Percentiles rank a stretch among this genome's conserved stretches.
phyloP scores from a whole-genome alignment of 2,888 invertebrate genomes.

The Coenonympha arcania region DNA sequence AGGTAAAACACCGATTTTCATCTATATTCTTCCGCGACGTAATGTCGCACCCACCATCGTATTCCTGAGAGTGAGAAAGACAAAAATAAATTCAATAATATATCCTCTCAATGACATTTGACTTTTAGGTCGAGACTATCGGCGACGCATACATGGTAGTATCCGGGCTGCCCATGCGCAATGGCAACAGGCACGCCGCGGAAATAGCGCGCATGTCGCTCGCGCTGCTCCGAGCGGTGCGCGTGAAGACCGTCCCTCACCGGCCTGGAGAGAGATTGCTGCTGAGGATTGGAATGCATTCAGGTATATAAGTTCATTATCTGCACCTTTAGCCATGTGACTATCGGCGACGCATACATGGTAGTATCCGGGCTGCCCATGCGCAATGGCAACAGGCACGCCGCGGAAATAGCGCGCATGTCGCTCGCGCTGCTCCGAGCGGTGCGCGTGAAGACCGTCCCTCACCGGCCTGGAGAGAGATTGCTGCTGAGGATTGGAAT shows the following conservation, averaged over 20 bases:
- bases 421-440: conserved; percentile 88
- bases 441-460: conserved; percentile 90
- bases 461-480: conserved; percentile 90
- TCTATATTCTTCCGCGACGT: no score
- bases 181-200: conserved; percentile 91
- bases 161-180: conserved; percentile 92
- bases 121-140: no score
- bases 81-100: no score
- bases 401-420: conserved; percentile 94
- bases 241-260: conserved; percentile 92
- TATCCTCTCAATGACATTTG: no score
- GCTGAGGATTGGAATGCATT: conserved; percentile 94
- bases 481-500: conserved; percentile 94
- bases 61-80: no score
- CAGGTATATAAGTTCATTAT: conserved; percentile 64
- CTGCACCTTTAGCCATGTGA: no score
- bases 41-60: no score
- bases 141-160: conserved; percentile 91
- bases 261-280: conserved; percentile 89
- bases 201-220: conserved; percentile 96
- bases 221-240: conserved; percentile 87
- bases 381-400: conserved; percentile 92
- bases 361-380: conserved; percentile 93
- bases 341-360: conserved; percentile 90
- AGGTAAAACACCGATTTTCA: no score